phyloP scores from a whole-genome alignment of 1,140 invertebrate genomes.

The Onthophagus taurus region DNA sequence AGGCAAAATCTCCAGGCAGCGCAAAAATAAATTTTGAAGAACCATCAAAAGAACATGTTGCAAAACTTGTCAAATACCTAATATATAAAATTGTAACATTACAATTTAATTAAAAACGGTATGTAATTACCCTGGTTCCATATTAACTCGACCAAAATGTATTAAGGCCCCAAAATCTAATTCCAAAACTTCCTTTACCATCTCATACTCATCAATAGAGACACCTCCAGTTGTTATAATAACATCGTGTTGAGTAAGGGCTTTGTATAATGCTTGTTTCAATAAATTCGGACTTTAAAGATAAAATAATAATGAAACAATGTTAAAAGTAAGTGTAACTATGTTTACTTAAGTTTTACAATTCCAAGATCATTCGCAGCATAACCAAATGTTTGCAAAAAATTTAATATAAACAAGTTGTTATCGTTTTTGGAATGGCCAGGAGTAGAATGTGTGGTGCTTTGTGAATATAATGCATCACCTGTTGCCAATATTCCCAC shows the following conservation, averaged over 20 bases:
- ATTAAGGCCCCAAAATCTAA: constrained; percentile 68
- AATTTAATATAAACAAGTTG: no score
- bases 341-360: constrained; percentile 52
- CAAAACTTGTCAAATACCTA: constrained; percentile 90
- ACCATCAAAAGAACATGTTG: constrained; percentile 56
- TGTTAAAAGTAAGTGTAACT: no score
- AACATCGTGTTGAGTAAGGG: constrained; percentile 57
- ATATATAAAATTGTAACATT: constrained; percentile 11
- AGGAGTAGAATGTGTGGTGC: no score
- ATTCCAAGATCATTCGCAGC: constrained; percentile 57
- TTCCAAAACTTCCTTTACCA: constrained; percentile 73
- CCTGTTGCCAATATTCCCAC: no score
- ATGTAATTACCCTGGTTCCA: constrained; percentile 76
- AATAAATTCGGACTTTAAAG: constrained; percentile 50
- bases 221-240: constrained; percentile 88
- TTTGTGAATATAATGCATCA: no score
- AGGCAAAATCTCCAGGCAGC: constrained; percentile 94
- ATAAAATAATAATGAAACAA: no score
- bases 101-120: not conserved
- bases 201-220: constrained; percentile 94
- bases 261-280: constrained; percentile 45
- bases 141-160: constrained; percentile 85
- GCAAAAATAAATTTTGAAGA: constrained; percentile 76
- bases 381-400: no score
- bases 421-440: no score